Percentiles rank a stretch among this genome's conserved stretches.
These are phyloP conservation scores for Oriolus oriolus DNA, from an alignment of 2,113 vertebrate species.

Conservation along the genomic window DNA sequence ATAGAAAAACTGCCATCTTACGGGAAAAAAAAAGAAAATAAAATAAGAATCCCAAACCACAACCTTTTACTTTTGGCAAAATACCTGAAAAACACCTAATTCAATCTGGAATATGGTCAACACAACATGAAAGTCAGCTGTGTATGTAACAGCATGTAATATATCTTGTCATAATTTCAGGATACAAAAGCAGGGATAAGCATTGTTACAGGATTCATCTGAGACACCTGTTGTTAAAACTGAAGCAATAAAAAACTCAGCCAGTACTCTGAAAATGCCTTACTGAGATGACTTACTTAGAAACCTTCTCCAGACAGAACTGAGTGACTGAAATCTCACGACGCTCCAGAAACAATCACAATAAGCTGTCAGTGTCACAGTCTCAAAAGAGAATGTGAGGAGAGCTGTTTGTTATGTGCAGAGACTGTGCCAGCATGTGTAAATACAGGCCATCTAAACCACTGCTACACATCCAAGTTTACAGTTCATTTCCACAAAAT, in stretches of 20 bases:
- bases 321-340: neutral
- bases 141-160: neutral
- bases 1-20: neutral
- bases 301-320: neutral
- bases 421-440: neutral
- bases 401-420: neutral
- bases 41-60: neutral
- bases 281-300: neutral
- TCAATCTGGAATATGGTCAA: neutral
- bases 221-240: neutral
- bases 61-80: neutral
- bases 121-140: neutral
- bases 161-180: neutral
- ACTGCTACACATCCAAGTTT: neutral
- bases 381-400: neutral
- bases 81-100: neutral
- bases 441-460: neutral
- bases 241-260: neutral
- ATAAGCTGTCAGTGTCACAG: neutral
- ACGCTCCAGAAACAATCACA: neutral
- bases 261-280: neutral
- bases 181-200: neutral
- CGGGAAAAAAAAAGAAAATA: neutral
- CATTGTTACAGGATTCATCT: neutral
- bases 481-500: neutral